These are phyloP conservation scores for Capitulum mitella DNA, from an alignment of 2,888 invertebrate genomes.

Conservation along the genomic window DNA sequence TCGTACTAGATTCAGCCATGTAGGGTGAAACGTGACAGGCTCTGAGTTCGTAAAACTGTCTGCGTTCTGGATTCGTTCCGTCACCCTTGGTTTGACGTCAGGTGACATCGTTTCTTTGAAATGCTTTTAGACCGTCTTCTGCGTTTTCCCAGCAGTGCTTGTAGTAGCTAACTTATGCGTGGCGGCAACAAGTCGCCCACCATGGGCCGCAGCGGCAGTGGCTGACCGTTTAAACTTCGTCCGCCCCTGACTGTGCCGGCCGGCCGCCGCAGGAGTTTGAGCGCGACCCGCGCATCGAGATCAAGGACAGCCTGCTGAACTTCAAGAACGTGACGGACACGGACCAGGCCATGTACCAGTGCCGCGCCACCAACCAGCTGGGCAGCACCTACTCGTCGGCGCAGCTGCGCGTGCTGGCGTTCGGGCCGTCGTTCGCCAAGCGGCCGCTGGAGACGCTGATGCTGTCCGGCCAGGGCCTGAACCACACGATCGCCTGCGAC, in stretches of 20 bases:
- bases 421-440: conserved; percentile 75
- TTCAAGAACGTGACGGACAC: conserved; percentile 47
- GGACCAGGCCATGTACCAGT: conserved; percentile 93
- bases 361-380: conserved; percentile 78
- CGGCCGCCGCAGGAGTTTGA: conserved; percentile 60
- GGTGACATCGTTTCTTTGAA: too few species aligned
- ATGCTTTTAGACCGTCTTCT: too few species aligned
- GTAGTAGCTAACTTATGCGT: too few species aligned
- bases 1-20: too few species aligned
- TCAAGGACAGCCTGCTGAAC: conserved; percentile 39
- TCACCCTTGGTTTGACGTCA: too few species aligned
- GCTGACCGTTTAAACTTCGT: too few species aligned
- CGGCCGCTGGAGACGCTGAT: conserved; percentile 79
- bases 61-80: too few species aligned
- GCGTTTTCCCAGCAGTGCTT: too few species aligned
- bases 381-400: conserved; percentile 79
- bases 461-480: conserved; percentile 83
- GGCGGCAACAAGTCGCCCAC: too few species aligned
- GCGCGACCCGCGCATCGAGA: conserved; percentile 52
- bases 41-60: too few species aligned
- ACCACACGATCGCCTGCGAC: conserved; percentile 80
- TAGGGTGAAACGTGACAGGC: too few species aligned
- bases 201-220: too few species aligned
- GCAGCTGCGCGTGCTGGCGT: conserved; percentile 68
- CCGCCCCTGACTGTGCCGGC: not conserved